Conservation (phyloP, 2,113 vertebrate species). For the Microcebus ravelobensis region DNA sequence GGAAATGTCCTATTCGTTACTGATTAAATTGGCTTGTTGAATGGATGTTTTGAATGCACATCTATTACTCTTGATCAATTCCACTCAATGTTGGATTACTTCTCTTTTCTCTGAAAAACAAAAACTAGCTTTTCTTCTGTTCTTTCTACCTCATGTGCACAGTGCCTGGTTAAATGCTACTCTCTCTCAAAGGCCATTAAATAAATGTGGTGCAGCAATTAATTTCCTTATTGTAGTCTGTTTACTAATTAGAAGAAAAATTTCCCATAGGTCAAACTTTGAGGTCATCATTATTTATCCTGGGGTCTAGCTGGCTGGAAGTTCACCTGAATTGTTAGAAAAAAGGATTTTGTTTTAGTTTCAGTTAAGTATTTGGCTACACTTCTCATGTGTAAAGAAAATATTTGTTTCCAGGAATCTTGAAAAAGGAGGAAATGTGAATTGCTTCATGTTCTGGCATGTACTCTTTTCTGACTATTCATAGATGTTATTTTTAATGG, state of each 20-base stretch:
- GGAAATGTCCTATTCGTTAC: background rate
- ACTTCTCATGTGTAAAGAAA: background rate
- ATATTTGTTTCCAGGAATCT: background rate
- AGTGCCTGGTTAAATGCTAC: background rate
- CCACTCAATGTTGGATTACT: background rate
- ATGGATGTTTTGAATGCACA: background rate
- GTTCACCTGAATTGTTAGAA: background rate
- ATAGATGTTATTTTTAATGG: constrained; percentile 36
- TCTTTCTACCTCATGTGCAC: background rate
- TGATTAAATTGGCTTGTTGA: background rate
- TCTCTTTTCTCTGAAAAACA: background rate
- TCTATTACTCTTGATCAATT: background rate
- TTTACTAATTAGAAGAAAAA: constrained; percentile 18
- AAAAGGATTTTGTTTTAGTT: background rate
- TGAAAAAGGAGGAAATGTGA: background rate
- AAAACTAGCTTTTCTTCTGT: background rate
- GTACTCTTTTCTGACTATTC: background rate
- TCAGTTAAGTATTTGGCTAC: background rate
- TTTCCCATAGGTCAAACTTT: background rate
- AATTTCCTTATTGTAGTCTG: background rate
- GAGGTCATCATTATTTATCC: background rate
- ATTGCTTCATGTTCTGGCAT: background rate
- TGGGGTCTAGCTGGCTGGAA: background rate
- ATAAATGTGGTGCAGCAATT: background rate
- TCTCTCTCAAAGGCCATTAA: background rate